Evolutionary conservation across 2,888 invertebrate species (phyloP), one percentile per base, ranked within the genome.

Genomic region (Tetheella fluctuosa): DNA sequence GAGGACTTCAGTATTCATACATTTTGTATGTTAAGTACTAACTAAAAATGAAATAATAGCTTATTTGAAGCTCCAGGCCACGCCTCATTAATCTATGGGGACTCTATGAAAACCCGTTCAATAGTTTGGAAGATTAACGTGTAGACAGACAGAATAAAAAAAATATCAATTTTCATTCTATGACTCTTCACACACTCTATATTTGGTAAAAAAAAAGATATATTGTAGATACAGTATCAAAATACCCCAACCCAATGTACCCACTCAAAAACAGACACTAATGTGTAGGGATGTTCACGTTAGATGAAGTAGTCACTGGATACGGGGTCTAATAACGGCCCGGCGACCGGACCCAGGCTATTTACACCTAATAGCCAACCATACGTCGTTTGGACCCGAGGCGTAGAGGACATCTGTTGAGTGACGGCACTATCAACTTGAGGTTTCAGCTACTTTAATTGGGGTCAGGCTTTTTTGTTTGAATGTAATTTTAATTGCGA

Each of bases 271-370:
- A 20, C 20, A 48, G 48, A 20, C 20, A 20, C 20, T 48, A 48
- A 48, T 48, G 48, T 20, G 7, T 20, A 48, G 48, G 10, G 48
- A 48, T 48, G 4, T 4, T 42, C 42, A 17, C 48, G 20, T 17
- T 10, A 48, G 17, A 48, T 48, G 20, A 20, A 48, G 48, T 48
- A 20, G 48, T 48, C 48, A 48, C 48, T 20, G 20, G 48, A 48
- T 48, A 48, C 48, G 48, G 10, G 48, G 20, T 48, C 48, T 48
- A 48, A 48, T 48, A 20, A 48, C 48, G 48, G 48, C 17, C 42
- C 10, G 42, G 10, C 48, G 48, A 20, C 17, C 48, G 48, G 48
- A 48, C 48, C 20, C 48, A 1, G 39, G 20, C 48, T 48, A 48
- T 48, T 20, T 48, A 20, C 20, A 20, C 48, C 48, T 48, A 48